Conservation (phyloP, 2,888 invertebrate species). For the Cantharis rustica region DNA sequence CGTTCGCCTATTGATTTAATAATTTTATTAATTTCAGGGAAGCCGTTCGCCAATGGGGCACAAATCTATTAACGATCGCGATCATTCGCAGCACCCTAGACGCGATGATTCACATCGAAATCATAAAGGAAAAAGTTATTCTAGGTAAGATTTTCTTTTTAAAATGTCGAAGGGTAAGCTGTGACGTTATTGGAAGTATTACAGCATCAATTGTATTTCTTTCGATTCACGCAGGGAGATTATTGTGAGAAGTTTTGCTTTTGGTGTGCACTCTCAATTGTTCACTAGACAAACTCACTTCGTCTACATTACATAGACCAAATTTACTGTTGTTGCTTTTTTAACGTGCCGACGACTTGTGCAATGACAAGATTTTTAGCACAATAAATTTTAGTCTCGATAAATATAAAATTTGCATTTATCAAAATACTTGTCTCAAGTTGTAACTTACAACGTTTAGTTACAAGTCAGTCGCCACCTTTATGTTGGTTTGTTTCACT, state of each 20-base stretch:
- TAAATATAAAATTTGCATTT: background rate
- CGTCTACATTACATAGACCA: constrained; percentile 3
- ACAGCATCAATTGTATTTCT: constrained; percentile 12
- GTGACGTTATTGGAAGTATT: constrained; percentile 31
- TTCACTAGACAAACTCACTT: constrained; percentile 10
- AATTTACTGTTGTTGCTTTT: background rate
- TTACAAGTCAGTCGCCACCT: too few relatives aligned
- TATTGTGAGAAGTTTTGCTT: constrained; percentile 17
- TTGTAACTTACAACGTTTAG: too few relatives aligned
- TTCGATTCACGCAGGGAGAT: constrained; percentile 31
- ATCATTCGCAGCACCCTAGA: constrained; percentile 52
- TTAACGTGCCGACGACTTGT: background rate
- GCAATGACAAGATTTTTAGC: background rate
- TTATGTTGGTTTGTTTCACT: too few relatives aligned
- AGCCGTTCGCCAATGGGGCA: constrained; percentile 48
- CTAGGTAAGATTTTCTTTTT: constrained; percentile 45
- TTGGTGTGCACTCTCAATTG: constrained; percentile 6
- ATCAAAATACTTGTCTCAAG: background rate
- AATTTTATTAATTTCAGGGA: constrained; percentile 39
- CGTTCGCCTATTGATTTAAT: constrained; percentile 22
- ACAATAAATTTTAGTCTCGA: background rate
- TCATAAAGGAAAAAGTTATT: constrained; percentile 54
- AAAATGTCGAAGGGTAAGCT: constrained; percentile 3
- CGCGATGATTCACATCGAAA: constrained; percentile 54
- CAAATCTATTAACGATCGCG: constrained; percentile 48